Conservation (phyloP, 2,888 invertebrate genomes). For the Parnassius mnemosyne region DNA sequence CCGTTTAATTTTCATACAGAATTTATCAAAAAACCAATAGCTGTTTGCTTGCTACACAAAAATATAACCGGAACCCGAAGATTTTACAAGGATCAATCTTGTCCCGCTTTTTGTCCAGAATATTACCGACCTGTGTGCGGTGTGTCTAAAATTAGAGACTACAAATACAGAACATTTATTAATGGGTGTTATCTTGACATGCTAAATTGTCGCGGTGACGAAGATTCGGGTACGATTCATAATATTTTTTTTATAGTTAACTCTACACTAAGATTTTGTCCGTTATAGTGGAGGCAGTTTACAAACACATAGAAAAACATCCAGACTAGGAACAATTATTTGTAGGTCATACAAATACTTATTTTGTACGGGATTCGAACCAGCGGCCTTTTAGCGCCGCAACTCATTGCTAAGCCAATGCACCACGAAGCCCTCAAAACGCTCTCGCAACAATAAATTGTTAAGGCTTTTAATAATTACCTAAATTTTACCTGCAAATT, state of each 20-base stretch:
- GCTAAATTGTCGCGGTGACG: slow-evolving; percentile 67
- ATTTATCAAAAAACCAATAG: slow-evolving; percentile 44
- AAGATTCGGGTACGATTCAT: slow-evolving; percentile 36
- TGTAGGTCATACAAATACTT: no score
- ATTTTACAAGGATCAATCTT: slow-evolving; percentile 52
- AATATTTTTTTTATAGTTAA: background rate
- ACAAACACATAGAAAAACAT: no score
- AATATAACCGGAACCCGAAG: slow-evolving; percentile 37
- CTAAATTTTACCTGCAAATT: no score
- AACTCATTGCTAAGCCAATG: no score
- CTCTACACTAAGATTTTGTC: no score
- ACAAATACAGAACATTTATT: slow-evolving; percentile 55
- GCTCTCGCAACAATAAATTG: no score
- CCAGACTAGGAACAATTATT: no score
- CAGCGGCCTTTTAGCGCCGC: no score
- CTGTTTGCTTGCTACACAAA: slow-evolving; percentile 42
- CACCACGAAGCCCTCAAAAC: no score
- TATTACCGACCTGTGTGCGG: slow-evolving; percentile 67
- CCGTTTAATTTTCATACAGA: slow-evolving; percentile 40
- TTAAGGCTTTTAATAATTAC: no score
- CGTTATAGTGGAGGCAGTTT: no score
- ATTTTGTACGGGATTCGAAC: no score
- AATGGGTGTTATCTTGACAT: slow-evolving; percentile 66
- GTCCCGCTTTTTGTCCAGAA: slow-evolving; percentile 64
- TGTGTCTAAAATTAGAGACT: slow-evolving; percentile 46